phyloP scores from a whole-genome alignment of 2,797 vertebrate genomes.

The Malurus leucopterus region DNA sequence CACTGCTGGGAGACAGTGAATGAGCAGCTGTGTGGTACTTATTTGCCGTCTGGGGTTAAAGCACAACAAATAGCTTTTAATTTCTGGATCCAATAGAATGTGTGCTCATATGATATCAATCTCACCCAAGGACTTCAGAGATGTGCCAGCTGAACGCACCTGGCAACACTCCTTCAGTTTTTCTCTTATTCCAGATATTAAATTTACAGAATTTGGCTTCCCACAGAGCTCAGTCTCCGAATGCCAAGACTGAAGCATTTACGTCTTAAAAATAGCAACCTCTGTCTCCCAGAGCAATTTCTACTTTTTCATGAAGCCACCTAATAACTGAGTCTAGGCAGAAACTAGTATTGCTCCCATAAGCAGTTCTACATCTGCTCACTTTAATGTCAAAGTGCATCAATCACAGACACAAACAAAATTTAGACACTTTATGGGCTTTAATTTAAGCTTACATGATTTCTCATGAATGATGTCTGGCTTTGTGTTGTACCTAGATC shows the following conservation, averaged over 20 bases:
- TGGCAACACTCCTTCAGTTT: conserved; percentile 15
- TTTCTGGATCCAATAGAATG: background rate
- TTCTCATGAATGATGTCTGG: background rate
- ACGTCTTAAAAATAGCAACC: conserved; percentile 18
- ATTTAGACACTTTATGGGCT: background rate
- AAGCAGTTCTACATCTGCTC: conserved; percentile 6
- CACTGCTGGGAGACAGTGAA: background rate
- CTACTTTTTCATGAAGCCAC: background rate
- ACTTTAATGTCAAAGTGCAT: background rate
- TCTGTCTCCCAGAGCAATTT: conserved; percentile 1
- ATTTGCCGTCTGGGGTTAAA: background rate
- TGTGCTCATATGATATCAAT: background rate
- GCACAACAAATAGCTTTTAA: background rate
- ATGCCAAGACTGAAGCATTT: background rate
- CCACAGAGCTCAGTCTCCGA: background rate
- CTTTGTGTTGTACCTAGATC: background rate
- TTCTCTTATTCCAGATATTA: conserved; percentile 12
- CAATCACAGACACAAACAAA: background rate
- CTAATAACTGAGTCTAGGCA: conserved; percentile 23
- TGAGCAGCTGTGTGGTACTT: background rate
- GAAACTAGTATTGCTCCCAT: background rate
- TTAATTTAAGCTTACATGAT: conserved; percentile 8
- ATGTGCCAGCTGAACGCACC: background rate
- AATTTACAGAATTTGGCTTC: conserved; percentile 29
- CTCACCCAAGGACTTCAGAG: background rate